Conservation (phyloP, 2,113 vertebrate species). For the Azemiops feae region DNA sequence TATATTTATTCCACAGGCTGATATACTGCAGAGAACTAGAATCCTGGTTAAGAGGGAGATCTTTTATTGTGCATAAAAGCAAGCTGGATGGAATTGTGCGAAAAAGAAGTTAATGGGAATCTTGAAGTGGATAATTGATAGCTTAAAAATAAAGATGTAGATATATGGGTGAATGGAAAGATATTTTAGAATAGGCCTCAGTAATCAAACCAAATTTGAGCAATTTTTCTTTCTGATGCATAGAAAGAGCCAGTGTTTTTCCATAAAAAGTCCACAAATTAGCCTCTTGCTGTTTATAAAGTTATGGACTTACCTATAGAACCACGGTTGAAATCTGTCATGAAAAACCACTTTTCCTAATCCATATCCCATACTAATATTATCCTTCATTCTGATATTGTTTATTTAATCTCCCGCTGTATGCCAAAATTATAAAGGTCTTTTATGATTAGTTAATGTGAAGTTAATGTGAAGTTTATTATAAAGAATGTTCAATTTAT, state of each 20-base stretch:
- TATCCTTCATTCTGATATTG: background rate
- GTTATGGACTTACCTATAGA: background rate
- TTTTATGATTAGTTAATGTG: background rate
- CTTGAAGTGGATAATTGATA: background rate
- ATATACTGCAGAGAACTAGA: background rate
- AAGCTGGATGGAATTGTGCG: background rate
- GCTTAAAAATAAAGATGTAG: constrained; percentile 8
- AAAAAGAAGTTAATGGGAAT: background rate
- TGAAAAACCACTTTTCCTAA: background rate
- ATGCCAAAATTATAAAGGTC: background rate
- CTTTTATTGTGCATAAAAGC: constrained; percentile 12
- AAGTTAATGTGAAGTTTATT: background rate
- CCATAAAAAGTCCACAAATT: background rate
- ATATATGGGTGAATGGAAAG: background rate
- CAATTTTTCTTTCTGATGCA: background rate
- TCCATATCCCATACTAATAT: background rate
- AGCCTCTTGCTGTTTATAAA: background rate
- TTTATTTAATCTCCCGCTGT: background rate
- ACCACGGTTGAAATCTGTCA: background rate
- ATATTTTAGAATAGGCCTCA: background rate
- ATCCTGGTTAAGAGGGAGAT: background rate
- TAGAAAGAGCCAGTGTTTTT: background rate
- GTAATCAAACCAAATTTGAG: background rate
- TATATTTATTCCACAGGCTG: constrained; percentile 20
- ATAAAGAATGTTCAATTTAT: background rate